A percentile compares a stretch with the other conserved stretches of the same genome.
phyloP scores from a whole-genome alignment of 2,888 invertebrate species.

The Aspidiotus rigidus region DNA sequence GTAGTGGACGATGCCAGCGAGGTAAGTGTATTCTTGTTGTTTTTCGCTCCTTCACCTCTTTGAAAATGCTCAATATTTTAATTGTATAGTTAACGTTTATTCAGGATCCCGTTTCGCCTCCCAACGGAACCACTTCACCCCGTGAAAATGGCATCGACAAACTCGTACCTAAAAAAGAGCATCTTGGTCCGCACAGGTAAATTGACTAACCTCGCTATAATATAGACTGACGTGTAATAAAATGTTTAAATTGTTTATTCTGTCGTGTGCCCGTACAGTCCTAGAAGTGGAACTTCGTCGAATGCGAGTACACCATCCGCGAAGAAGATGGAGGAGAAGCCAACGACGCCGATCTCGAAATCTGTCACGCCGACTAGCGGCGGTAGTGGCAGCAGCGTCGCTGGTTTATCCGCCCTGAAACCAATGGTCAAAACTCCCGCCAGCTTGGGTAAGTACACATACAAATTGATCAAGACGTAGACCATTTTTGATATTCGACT shows the following conservation, averaged over 20 bases:
- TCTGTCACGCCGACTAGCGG: conserved; percentile 74
- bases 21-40: conserved; percentile 26
- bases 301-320: conserved; percentile 84
- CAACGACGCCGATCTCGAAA: conserved; percentile 82
- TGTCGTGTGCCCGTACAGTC: conserved; percentile 39
- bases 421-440: conserved; percentile 50
- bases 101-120: conserved; percentile 61
- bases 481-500: background rate
- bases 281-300: conserved; percentile 75
- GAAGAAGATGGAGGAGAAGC: conserved; percentile 78
- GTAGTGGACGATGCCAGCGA: conserved; percentile 93
- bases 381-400: conserved; percentile 47
- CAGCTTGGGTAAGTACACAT: conserved; percentile 40
- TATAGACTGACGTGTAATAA: background rate
- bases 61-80: background rate
- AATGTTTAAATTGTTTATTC: conserved; percentile 5
- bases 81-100: background rate
- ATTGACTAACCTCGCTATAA: background rate
- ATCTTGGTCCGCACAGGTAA: conserved; percentile 57
- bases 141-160: conserved; percentile 78
- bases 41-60: background rate
- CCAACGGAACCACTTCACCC: conserved; percentile 77
- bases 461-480: no score
- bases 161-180: conserved; percentile 65
- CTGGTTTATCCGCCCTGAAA: conserved; percentile 48